Percentiles rank a stretch among this genome's conserved stretches.
phyloP scores from a whole-genome alignment of 2,888 invertebrate genomes.

The Hylaea fasciaria region DNA sequence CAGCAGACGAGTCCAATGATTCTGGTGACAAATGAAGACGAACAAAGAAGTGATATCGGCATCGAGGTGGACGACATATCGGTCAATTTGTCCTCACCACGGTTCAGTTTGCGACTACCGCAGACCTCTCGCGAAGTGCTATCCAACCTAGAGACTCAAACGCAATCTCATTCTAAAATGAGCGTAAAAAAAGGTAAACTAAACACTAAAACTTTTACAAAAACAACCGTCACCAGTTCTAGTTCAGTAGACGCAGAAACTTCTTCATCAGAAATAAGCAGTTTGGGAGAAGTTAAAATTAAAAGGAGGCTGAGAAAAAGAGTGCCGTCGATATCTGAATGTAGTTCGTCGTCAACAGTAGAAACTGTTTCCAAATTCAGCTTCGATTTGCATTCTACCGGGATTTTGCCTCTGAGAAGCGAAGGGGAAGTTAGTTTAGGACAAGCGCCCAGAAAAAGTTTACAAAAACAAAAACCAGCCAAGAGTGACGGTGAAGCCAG shows the following conservation, averaged over 20 bases:
- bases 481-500: constrained; percentile 71
- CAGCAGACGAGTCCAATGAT: constrained; percentile 72
- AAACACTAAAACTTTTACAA: constrained; percentile 41
- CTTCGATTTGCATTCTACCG: constrained; percentile 57
- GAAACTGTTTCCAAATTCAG: constrained; percentile 52
- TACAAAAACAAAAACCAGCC: constrained; percentile 46
- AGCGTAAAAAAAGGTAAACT: constrained; percentile 32
- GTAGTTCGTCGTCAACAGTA: constrained; percentile 59
- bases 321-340: constrained; percentile 60
- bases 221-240: constrained; percentile 57
- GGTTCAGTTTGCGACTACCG: constrained; percentile 74
- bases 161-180: constrained; percentile 40
- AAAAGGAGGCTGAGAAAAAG: constrained; percentile 56
- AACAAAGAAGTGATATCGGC: constrained; percentile 50
- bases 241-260: constrained; percentile 72
- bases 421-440: constrained; percentile 72
- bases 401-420: constrained; percentile 68
- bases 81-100: constrained; percentile 74
- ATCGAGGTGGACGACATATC: constrained; percentile 67
- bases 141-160: constrained; percentile 59
- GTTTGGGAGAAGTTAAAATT: constrained; percentile 74
- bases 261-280: constrained; percentile 76
- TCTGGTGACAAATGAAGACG: constrained; percentile 53
- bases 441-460: constrained; percentile 48
- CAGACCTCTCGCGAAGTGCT: constrained; percentile 67